Percentiles rank a stretch among this genome's conserved stretches.
These are phyloP conservation scores for cattle (Bos taurus) DNA, from an alignment of 2,113 vertebrate genomes.

Conservation along the genomic window DNA sequence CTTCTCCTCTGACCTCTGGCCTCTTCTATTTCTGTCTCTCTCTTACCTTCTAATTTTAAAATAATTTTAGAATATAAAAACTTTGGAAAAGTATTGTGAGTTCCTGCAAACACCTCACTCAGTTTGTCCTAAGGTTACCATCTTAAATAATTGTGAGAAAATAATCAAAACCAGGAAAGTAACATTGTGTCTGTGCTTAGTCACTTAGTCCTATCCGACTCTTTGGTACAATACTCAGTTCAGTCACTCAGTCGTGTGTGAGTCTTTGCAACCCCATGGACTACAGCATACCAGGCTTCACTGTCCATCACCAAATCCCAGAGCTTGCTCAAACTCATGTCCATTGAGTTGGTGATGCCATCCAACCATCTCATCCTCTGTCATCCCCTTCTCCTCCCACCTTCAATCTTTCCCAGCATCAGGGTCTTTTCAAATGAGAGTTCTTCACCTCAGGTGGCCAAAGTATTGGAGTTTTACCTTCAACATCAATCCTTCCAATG, in stretches of 20 bases:
- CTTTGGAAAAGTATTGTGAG: not conserved
- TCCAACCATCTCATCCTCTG: not conserved
- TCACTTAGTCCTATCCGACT: not conserved
- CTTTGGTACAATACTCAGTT: not conserved
- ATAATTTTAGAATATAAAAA: not conserved
- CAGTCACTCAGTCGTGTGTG: fast-evolving
- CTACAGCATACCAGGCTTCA: not conserved
- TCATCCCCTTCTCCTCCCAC: fast-evolving
- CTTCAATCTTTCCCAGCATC: not conserved
- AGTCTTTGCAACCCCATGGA: not conserved
- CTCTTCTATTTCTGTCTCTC: not conserved
- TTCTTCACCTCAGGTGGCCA: not conserved
- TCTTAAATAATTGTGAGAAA: not conserved
- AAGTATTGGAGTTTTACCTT: not conserved
- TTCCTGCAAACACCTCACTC: not conserved
- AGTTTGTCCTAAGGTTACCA: not conserved
- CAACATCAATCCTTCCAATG: not conserved
- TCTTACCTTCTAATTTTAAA: not conserved
- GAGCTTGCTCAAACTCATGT: not conserved
- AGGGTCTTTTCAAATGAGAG: not conserved
- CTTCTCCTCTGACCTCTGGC: not conserved
- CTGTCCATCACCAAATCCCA: not conserved
- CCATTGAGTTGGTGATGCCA: not conserved
- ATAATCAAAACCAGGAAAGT: not conserved
- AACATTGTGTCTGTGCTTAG: not conserved